Conservation (phyloP, 1,140 invertebrate genomes). For the Condylostylus longicornis region DNA sequence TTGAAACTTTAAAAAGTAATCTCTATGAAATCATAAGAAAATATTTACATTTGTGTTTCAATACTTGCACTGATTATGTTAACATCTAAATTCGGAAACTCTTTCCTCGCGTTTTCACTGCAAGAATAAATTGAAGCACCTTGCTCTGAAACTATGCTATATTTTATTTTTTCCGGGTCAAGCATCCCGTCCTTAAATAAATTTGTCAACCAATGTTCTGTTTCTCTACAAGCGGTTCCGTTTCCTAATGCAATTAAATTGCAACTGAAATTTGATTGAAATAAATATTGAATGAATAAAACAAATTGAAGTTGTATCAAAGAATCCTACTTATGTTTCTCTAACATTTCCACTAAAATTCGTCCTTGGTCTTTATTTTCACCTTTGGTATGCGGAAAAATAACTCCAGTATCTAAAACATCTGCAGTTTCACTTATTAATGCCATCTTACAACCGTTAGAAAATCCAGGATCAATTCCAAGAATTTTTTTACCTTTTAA, state of each 20-base stretch:
- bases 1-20: constrained; percentile 45
- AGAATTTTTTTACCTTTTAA: constrained; percentile 63
- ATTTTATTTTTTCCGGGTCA: constrained; percentile 41
- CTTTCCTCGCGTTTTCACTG: constrained; percentile 62
- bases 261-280: constrained; percentile 35
- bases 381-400: constrained; percentile 43
- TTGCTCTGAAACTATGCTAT: constrained; percentile 74
- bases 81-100: constrained; percentile 67
- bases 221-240: constrained; percentile 74
- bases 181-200: constrained; percentile 43
- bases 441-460: constrained; percentile 72
- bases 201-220: constrained; percentile 56
- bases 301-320: background rate
- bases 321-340: constrained; percentile 16
- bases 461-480: constrained; percentile 77
- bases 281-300: background rate
- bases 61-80: constrained; percentile 65
- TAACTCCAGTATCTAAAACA: constrained; percentile 49
- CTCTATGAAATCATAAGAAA: background rate
- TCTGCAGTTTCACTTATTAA: constrained; percentile 53
- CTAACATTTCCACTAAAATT: constrained; percentile 16
- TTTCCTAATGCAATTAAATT: constrained; percentile 71
- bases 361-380: constrained; percentile 14
- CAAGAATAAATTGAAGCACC: constrained; percentile 85
- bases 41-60: constrained; percentile 9